phyloP scores from a whole-genome alignment of 2,888 invertebrate genomes.

The Dorcus parallelipipedus region DNA sequence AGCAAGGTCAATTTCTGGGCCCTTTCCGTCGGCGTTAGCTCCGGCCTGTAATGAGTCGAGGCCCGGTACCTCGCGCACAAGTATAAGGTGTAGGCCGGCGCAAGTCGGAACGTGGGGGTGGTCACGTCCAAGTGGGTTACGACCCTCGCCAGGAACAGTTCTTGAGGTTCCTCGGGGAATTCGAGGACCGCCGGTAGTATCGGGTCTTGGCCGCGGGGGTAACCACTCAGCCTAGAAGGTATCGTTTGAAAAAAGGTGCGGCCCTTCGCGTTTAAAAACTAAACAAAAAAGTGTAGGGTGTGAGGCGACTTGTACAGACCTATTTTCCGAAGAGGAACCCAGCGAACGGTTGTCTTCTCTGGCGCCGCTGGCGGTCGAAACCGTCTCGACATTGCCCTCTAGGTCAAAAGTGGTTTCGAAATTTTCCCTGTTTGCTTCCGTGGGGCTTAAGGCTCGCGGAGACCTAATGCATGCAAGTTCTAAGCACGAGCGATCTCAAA shows the following conservation, averaged over 20 bases:
- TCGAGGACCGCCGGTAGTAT: constrained; percentile 93
- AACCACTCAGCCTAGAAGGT: constrained; percentile 42
- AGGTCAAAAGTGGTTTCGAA: constrained; percentile 85
- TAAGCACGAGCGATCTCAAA: background rate
- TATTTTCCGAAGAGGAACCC: constrained; percentile 75
- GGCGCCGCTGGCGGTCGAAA: constrained; percentile 80
- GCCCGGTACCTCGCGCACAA: constrained; percentile 90
- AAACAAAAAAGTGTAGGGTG: background rate
- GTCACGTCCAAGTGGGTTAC: constrained; percentile 86
- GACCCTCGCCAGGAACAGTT: constrained; percentile 84
- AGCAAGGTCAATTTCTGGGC: constrained; percentile 88
- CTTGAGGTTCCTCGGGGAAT: constrained; percentile 92
- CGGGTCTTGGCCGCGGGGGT: constrained; percentile 74
- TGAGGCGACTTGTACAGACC: constrained; percentile 54
- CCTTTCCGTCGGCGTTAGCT: constrained; percentile 86
- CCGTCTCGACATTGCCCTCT: constrained; percentile 89
- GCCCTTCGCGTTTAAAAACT: background rate
- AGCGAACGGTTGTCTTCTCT: constrained; percentile 59
- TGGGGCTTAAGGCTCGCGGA: constrained; percentile 47
- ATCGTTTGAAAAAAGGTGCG: background rate
- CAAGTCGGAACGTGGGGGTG: constrained; percentile 88
- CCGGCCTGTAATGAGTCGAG: constrained; percentile 90
- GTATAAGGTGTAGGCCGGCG: constrained; percentile 96
- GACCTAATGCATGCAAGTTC: constrained; percentile 36
- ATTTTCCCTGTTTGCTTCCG: constrained; percentile 63